Evolutionary conservation across 2,113 vertebrate genomes (phyloP), one percentile per base, ranked within the genome.

Genomic region (Pseudolaguvia tuberculata): DNA sequence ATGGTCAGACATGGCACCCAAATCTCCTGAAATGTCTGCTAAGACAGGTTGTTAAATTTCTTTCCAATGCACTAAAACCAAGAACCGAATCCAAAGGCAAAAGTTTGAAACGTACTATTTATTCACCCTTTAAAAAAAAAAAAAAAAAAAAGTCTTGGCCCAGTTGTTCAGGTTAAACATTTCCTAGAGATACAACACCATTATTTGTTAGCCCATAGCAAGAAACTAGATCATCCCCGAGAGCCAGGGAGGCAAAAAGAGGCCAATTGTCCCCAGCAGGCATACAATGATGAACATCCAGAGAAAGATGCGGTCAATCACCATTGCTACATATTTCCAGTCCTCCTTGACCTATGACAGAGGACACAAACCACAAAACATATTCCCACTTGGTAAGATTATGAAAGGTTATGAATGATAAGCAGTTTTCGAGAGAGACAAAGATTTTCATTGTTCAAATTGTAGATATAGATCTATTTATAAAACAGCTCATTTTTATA

Each of bases 351-450:
- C 78, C 81, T 82, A 70, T 70, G 20, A 21, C 45, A 75, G 39
- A 42, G 23, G 62, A 59, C 35, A 72, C 31, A 72, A 88, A 91
- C 84, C 83, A 93, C 91, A 27, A 90, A 89, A 72, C 88, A 91
- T 85, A 59, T 18, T 61, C 56, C n/a, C 29, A 61, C 47, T 69
- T 50, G 42, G 63, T 29, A 52, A 70, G 47, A 53, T 53, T 4
- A 29, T 23, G 27, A 56, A 21, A 68, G 42, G 17, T 20, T 7
- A 27, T 7, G 23, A 20, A 53, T 39, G 27, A 55, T 45, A 51
- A 51, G 21, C 12, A 52, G 23, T 31, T 17, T n/a, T 55, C 21
- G 9, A 13, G 48, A 53, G 48, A 53, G 21, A 15, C 11, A 63
- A 42, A 12, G 6, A 31, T 0, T n/a, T 39, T 7, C 39, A 42